Percentiles rank a stretch among this genome's conserved stretches.
Conservation (phyloP, 2,797 vertebrate species). For the Pachyuromys duprasi region DNA sequence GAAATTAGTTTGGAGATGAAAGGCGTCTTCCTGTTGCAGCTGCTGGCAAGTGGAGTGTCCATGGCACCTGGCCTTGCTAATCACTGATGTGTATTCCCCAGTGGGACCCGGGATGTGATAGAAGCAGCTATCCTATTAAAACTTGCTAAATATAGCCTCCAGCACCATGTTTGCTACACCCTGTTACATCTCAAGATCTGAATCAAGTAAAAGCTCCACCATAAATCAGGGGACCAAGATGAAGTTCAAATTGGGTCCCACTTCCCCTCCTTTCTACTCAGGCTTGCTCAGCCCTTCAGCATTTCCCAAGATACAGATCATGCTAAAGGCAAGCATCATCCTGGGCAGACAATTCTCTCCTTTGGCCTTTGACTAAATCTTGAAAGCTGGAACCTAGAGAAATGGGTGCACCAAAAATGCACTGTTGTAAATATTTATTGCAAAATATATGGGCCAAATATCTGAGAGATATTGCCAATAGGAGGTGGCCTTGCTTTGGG, state of each 20-base stretch:
- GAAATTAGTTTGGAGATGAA: constrained; percentile 69
- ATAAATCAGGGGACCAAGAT: neutral
- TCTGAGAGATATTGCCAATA: neutral
- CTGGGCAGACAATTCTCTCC: neutral
- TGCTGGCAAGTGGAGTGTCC: neutral
- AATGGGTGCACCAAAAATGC: neutral
- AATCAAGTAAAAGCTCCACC: constrained; percentile 11
- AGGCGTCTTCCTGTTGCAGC: neutral
- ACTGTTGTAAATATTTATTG: neutral
- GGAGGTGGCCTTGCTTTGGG: neutral
- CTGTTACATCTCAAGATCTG: constrained; percentile 20
- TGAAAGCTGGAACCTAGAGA: neutral
- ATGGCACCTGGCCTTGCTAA: neutral
- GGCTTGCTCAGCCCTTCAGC: neutral
- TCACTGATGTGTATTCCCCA: constrained; percentile 53
- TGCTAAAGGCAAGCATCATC: neutral
- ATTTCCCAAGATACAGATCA: neutral
- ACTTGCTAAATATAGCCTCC: constrained; percentile 68
- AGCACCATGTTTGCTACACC: neutral
- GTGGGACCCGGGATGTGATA: constrained; percentile 6
- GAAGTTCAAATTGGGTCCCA: neutral
- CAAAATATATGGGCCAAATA: neutral
- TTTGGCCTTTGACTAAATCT: neutral
- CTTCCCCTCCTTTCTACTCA: neutral
- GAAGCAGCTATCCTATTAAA: constrained; percentile 62